A percentile compares a stretch with the other conserved stretches of the same genome.
phyloP scores from a whole-genome alignment of 2,113 vertebrate genomes.

The Neofelis nebulosa region DNA sequence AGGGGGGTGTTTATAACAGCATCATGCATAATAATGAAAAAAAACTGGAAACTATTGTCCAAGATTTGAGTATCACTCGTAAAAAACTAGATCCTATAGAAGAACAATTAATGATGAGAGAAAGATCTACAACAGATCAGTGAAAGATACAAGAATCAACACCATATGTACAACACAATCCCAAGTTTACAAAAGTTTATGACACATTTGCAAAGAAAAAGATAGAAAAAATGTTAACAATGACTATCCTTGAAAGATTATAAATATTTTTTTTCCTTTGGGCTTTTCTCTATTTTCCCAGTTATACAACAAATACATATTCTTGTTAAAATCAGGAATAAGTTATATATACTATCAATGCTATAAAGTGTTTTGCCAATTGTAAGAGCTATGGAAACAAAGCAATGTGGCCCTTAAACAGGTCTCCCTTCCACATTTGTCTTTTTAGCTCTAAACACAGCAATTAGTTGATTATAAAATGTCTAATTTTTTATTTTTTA shows the following conservation, averaged over 20 bases:
- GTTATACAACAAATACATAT: neutral
- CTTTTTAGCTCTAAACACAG: neutral
- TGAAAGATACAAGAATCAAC: neutral
- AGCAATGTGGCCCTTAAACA: neutral
- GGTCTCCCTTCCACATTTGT: neutral
- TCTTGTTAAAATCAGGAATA: slow-evolving; percentile 17
- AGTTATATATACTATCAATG: neutral
- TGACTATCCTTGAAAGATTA: neutral
- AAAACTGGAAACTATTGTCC: neutral
- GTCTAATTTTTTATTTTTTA: neutral
- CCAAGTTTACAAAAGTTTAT: neutral
- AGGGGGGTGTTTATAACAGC: neutral
- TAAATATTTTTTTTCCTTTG: neutral
- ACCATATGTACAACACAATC: neutral
- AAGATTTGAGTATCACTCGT: neutral
- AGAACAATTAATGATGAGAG: neutral
- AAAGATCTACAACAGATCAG: neutral
- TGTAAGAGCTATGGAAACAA: neutral
- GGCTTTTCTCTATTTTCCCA: neutral
- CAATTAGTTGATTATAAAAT: neutral
- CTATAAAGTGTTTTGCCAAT: neutral
- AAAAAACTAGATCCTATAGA: neutral
- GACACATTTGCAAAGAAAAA: neutral
- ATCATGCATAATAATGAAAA: neutral
- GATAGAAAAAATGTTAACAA: neutral